Evolutionary conservation across 2,113 vertebrate species (phyloP), one percentile per base, ranked within the genome.

Genomic region (Myiozetetes cayanensis): DNA sequence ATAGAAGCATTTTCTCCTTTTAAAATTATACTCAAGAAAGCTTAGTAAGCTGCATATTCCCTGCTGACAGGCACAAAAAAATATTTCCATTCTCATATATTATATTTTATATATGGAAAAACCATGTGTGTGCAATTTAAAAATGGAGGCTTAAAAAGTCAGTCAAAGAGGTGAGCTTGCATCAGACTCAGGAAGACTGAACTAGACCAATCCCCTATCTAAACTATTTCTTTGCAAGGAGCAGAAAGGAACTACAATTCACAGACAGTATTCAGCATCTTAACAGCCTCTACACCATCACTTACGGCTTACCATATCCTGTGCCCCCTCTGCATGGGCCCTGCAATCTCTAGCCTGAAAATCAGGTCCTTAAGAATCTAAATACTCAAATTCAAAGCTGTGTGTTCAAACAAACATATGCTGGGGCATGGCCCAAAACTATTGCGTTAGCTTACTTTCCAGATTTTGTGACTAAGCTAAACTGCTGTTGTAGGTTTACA

Each of bases 1-100:
- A 90, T 44, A 93, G 62, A 71, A 91, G 83, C 49, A 91, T 91
- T 96, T 95, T 96, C 73, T 96, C 52, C 24, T 79, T 90, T 96
- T 96, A 77, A 93, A 97, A 94, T 96, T 75, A 93, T 9, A 18
- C 44, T 91, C 76, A 77, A 91, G 88, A 95, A 96, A 94, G 94
- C 92, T 94, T 93, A 90, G 78, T 96, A 96, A 96, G 70, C 80
- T 94, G 75, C 59, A 78, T 80, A 91, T 81, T 94, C 90, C 87
- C 68, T 91, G 89, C 93, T 97, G 96, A 96, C 92, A 92, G 47
- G 70, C 94, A 93, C 62, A 89, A 92, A 95, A 84, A 59, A 27
- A 23, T 16, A 53, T 10, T 73, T 71, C 81, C 53, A 59, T 41
- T 59, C 67, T 87, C 70, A 65, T 72, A 79, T 46, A 95, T 44